Percentiles rank a stretch among this genome's conserved stretches.
These are phyloP conservation scores for Calephelis perditalis DNA, from an alignment of 2,888 invertebrate species.

Conservation along the genomic window DNA sequence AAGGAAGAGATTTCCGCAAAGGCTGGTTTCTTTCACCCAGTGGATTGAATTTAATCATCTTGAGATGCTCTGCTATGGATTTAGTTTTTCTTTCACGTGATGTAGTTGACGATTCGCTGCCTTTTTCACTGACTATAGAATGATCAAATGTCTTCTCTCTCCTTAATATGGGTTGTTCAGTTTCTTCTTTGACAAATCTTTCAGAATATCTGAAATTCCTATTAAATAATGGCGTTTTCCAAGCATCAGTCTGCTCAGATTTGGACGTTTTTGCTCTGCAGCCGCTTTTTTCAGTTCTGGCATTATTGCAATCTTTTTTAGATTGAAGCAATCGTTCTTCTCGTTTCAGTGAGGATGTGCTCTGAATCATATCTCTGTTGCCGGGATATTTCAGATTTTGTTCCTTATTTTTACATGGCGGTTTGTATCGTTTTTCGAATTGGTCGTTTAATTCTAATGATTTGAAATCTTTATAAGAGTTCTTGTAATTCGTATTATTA, in stretches of 20 bases:
- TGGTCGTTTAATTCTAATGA: conserved; percentile 56
- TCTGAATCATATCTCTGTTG: conserved; percentile 62
- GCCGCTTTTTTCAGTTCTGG: conserved; percentile 68
- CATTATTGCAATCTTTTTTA: conserved; percentile 67
- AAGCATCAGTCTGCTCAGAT: conserved; percentile 61
- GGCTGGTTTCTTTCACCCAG: conserved; percentile 56
- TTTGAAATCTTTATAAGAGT: conserved; percentile 56
- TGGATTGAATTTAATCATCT: conserved; percentile 48
- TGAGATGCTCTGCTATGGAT: conserved; percentile 53
- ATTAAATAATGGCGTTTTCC: conserved; percentile 67
- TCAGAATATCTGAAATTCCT: conserved; percentile 72
- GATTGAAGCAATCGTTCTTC: conserved; percentile 71
- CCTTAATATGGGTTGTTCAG: conserved; percentile 54
- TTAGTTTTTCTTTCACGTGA: conserved; percentile 54
- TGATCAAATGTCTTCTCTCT: conserved; percentile 74
- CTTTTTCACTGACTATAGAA: conserved; percentile 53
- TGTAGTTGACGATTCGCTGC: conserved; percentile 54
- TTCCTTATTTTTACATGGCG: conserved; percentile 65
- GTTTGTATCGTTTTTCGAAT: conserved; percentile 65
- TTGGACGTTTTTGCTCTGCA: conserved; percentile 69
- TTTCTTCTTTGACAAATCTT: conserved; percentile 62
- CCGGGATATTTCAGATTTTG: conserved; percentile 65
- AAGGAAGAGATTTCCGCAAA: conserved; percentile 75
- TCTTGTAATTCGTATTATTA: conserved; percentile 48
- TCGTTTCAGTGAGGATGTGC: conserved; percentile 58